Evolutionary conservation across 2,797 vertebrate genomes (phyloP).

Genomic region (Pangasius krempfi): DNA sequence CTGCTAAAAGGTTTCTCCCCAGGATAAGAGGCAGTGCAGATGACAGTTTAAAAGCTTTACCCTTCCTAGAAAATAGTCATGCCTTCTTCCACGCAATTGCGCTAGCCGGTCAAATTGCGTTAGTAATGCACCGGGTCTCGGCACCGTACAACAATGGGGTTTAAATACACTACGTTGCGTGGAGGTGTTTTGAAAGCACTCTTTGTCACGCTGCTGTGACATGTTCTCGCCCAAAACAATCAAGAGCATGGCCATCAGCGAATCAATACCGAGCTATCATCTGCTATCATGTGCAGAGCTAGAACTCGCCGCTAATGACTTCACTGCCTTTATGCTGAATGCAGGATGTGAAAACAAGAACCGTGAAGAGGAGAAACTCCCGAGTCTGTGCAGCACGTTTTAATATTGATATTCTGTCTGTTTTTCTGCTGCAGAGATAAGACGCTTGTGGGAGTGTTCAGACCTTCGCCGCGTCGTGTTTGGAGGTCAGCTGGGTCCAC

Average conservation of each 20-base stretch:
- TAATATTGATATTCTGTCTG: slow-evolving; percentile 37
- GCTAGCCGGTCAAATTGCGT: slow-evolving; percentile 78
- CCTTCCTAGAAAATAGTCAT: slow-evolving; percentile 69
- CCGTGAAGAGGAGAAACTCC: not conserved
- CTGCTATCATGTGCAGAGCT: slow-evolving; percentile 31
- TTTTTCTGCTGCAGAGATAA: not conserved
- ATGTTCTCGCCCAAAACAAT: slow-evolving; percentile 66
- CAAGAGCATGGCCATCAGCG: slow-evolving; percentile 46
- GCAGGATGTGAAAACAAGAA: slow-evolving; percentile 1
- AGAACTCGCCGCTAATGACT: slow-evolving; percentile 1
- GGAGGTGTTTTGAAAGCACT: slow-evolving; percentile 63
- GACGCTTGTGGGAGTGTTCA: not conserved
- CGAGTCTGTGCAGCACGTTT: not conserved
- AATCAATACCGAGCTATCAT: slow-evolving; percentile 53
- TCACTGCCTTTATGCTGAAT: not conserved
- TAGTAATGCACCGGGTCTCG: slow-evolving; percentile 76
- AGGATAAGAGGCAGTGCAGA: slow-evolving; percentile 64
- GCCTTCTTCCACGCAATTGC: slow-evolving; percentile 79
- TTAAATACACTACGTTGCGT: slow-evolving; percentile 64
- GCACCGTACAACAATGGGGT: slow-evolving; percentile 62
- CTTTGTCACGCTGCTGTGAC: slow-evolving; percentile 58
- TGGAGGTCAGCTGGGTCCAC: slow-evolving; percentile 20
- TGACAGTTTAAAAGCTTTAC: slow-evolving; percentile 84
- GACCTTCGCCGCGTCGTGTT: slow-evolving; percentile 15
- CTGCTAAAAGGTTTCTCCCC: slow-evolving; percentile 75